Percentiles rank a stretch among this genome's conserved stretches.
Conservation (phyloP, 2,797 vertebrate species). For the Brachyalestes nurse region DNA sequence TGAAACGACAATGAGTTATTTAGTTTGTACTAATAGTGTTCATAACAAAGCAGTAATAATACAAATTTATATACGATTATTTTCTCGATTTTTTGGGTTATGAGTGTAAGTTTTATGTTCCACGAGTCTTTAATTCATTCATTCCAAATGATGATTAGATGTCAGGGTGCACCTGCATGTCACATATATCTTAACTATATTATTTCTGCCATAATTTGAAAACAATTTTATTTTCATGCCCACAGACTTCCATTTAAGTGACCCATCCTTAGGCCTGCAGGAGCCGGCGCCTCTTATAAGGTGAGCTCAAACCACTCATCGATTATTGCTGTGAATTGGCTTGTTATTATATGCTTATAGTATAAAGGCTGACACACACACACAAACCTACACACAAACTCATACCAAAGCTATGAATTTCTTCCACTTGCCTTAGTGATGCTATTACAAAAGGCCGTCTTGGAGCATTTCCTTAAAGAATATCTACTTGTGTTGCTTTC, state of each 20-base stretch:
- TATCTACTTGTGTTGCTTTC: not conserved
- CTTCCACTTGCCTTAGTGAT: constrained; percentile 74
- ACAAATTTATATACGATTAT: too few relatives aligned
- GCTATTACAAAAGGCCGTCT: constrained; percentile 76
- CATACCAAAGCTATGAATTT: constrained; percentile 56
- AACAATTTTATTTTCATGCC: constrained; percentile 42
- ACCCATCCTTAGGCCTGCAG: constrained; percentile 62
- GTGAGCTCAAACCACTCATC: constrained; percentile 80
- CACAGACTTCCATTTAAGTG: constrained; percentile 72
- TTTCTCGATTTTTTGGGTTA: too few relatives aligned
- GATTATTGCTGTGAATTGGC: constrained; percentile 74
- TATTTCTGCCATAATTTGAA: not conserved
- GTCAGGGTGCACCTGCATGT: too few relatives aligned
- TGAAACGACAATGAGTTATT: too few relatives aligned
- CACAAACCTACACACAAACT: constrained; percentile 50
- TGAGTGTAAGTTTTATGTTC: too few relatives aligned
- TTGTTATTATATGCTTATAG: constrained; percentile 77
- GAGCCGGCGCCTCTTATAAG: constrained; percentile 70
- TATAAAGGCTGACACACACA: constrained; percentile 70
- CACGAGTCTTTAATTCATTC: too few relatives aligned
- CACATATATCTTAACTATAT: not conserved
- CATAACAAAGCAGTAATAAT: too few relatives aligned
- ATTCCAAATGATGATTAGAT: too few relatives aligned
- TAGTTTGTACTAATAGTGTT: too few relatives aligned
- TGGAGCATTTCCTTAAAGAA: constrained; percentile 67